Evolutionary conservation across 1,140 invertebrate genomes (phyloP), one percentile per base, ranked within the genome.

Genomic region (Leucophenga varia): DNA sequence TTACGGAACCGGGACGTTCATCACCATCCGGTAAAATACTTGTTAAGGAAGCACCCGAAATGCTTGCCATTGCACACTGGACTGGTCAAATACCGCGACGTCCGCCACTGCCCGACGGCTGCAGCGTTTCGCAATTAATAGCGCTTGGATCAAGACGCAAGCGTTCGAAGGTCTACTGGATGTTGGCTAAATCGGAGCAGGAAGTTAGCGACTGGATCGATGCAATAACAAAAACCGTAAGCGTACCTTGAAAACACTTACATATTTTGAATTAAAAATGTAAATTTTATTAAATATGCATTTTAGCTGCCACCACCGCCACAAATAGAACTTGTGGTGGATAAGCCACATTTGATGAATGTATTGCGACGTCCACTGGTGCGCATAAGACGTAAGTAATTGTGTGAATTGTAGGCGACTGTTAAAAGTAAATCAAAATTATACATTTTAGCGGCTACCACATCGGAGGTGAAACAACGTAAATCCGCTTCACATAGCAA

Each of bases 21-120:
- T 72, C 72, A 4, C 73, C 73, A 4, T 47, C 68, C 28, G 73
- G 73, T 13, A 75, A 75, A 52, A 72, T 75, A 17, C 77, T 87
- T 39, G 82, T 90, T 12, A 85, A 86, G 64, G 86, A 89, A 55
- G 84, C 86, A 3, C 87, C 88, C 0, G 87, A 90, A 61, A 81
- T 90, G 79, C 74, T 90, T 51, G 87, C 87, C n/a, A 86, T 86
- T 6, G 84, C 86, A 2, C 85, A 84, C 48, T 89, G 84, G 83
- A 89, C 87, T 1, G 79, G 82, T 1, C 77, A 83, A 59, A 85
- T 89, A 44, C 87, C 87, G 0, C 78, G 80, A 42, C 76, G 86
- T 50, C 87, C 87, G 0, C 79, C 82, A 12, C 75, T 89, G 31
- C 86, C 87, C 2, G 79, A 79, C 0, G 81, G 82, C 1, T 83